Base-by-base conservation (phyloP, 2,113 vertebrate genomes). In the Gymnogyps californianus region DNA sequence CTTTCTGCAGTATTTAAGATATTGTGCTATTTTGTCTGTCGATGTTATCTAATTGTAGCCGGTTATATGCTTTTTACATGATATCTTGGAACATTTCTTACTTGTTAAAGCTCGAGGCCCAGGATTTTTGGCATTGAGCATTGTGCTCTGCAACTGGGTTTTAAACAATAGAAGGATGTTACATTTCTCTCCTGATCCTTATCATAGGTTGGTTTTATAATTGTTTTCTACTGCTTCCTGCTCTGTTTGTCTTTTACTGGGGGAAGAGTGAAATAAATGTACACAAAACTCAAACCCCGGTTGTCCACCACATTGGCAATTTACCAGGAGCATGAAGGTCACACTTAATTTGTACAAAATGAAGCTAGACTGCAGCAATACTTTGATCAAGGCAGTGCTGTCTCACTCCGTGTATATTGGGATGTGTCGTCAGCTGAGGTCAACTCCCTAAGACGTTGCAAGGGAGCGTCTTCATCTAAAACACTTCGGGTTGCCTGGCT, bases 91-190 rank as follows among this genome's bases (percentile, higher is more conserved):
- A 74, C 34, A 40, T 76, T 90, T 91, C 54, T 91, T 87, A 40
- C 62, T 91, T 77, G 66, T 66, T 94, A 85, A 97, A 87, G 62
- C 72, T 94, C 2, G 4, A 87, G 82, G 82, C 38, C 9, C 31
- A 14, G 24, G 28, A 55, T 36, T 96, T 94, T 91, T 96, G 94
- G 82, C 54, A 0, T 49, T 76, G 72, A 76, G 58, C 11, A 3
- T 54, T 47, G 54, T 54, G 66, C 54, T 90, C 36, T 66, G 44
- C 26, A 40, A 32, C 58, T 81, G 75, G 70, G 80, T 78, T 88
- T 97, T 79, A 83, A 86, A 96, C 84, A 96, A 86, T 59, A 81
- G 79, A 85, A 96, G 87, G 84, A 94, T 94, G 96, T 95, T 91
- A 90, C 8, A n/a, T 96, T 95, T 96, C 71, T 87, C 36, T 88